phyloP scores from a whole-genome alignment of 1,140 invertebrate genomes.

The Drosophila gunungcola region DNA sequence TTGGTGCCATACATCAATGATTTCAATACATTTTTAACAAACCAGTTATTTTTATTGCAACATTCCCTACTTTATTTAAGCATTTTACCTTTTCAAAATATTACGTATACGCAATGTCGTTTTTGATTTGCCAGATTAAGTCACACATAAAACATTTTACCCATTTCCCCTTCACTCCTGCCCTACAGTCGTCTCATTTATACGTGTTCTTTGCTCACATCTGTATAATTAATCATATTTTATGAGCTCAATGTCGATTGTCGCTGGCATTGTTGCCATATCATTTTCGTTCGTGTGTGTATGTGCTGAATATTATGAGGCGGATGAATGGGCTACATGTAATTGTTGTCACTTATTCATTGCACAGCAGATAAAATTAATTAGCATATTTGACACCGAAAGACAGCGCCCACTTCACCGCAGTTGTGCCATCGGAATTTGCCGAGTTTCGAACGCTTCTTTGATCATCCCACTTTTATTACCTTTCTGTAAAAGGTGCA shows the following conservation, averaged over 20 bases:
- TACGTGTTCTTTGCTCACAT: constrained; percentile 30
- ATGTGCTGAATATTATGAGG: not conserved
- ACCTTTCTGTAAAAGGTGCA: constrained; percentile 11
- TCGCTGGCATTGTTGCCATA: constrained; percentile 33
- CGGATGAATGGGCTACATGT: not conserved
- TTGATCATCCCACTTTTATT: not conserved
- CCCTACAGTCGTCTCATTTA: constrained; percentile 18
- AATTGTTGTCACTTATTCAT: constrained; percentile 49
- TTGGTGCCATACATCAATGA: too few species aligned
- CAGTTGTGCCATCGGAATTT: constrained; percentile 1
- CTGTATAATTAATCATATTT: constrained; percentile 71
- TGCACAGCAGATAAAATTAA: constrained; percentile 42
- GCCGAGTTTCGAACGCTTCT: constrained; percentile 2
- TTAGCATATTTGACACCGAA: constrained; percentile 32
- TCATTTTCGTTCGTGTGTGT: constrained; percentile 17
- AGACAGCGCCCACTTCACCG: constrained; percentile 2
- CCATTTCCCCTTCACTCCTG: not conserved
- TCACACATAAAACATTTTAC: not conserved
- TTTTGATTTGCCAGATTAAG: not conserved
- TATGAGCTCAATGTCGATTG: constrained; percentile 49
- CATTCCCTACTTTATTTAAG: too few species aligned
- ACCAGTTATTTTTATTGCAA: too few species aligned
- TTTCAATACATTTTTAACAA: too few species aligned
- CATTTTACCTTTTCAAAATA: too few species aligned
- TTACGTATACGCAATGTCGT: not conserved